These are phyloP conservation scores for Myiagra hebetior DNA, from an alignment of 2,113 vertebrate genomes.

Conservation along the genomic window DNA sequence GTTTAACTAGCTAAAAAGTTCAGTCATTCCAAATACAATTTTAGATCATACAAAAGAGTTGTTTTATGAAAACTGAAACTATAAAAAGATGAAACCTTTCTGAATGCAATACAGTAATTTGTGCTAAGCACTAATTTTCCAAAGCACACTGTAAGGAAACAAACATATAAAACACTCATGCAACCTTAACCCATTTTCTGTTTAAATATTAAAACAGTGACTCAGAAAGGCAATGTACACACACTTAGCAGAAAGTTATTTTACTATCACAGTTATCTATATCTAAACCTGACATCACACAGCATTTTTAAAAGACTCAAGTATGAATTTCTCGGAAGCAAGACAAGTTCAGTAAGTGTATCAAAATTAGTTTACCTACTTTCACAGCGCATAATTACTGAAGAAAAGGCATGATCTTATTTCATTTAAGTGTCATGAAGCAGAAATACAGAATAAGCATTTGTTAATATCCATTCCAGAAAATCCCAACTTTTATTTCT, in stretches of 20 bases:
- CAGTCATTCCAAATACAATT: not conserved
- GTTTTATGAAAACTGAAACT: not conserved
- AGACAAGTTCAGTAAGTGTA: slow-evolving; percentile 46
- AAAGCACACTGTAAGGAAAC: not conserved
- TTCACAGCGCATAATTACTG: slow-evolving; percentile 66
- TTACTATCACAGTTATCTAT: slow-evolving; percentile 10
- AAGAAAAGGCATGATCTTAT: slow-evolving; percentile 63
- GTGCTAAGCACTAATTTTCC: not conserved
- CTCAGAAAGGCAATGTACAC: not conserved
- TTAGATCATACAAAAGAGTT: not conserved
- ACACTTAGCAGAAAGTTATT: slow-evolving; percentile 18
- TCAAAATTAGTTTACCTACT: slow-evolving; percentile 77
- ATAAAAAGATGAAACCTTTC: not conserved
- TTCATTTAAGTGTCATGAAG: slow-evolving; percentile 61
- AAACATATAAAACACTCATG: slow-evolving; percentile 19
- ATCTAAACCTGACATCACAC: not conserved
- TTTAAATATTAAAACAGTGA: slow-evolving; percentile 28
- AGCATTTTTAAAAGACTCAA: slow-evolving; percentile 26
- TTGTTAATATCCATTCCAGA: slow-evolving; percentile 46
- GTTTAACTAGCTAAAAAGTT: not conserved
- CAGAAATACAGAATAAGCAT: slow-evolving; percentile 32
- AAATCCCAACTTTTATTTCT: slow-evolving; percentile 63
- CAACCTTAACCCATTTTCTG: not conserved
- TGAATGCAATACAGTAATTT: not conserved
- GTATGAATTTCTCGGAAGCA: slow-evolving; percentile 30